These are phyloP conservation scores for Molossus alvarezi DNA, from an alignment of 2,797 vertebrate species.

Conservation along the genomic window DNA sequence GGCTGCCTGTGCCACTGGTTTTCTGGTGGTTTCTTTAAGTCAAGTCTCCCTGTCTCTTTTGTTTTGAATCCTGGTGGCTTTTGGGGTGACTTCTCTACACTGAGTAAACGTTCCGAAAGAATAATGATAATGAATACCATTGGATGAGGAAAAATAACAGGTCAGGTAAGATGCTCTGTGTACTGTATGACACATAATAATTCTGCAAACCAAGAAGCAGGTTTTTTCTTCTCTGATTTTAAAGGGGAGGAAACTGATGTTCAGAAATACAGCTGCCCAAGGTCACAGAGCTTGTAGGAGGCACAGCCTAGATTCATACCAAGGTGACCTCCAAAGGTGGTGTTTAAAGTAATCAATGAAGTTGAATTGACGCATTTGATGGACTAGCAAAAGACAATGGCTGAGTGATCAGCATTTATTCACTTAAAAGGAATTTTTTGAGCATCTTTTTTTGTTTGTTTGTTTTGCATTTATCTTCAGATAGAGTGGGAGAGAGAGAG, in stretches of 20 bases:
- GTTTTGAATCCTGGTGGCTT: neutral
- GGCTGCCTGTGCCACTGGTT: neutral
- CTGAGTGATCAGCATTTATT: neutral
- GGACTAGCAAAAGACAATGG: neutral
- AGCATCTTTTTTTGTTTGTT: neutral
- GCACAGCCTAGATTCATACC: neutral
- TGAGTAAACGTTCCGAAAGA: neutral
- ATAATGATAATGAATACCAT: neutral
- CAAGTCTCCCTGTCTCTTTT: neutral
- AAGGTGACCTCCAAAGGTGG: neutral
- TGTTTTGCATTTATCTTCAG: no score
- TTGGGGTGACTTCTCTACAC: neutral
- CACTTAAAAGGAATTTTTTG: neutral
- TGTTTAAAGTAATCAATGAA: neutral
- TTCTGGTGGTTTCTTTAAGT: neutral
- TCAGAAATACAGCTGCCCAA: neutral
- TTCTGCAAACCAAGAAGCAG: neutral
- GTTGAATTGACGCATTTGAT: neutral
- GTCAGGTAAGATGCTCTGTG: neutral
- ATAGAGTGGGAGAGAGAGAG: no score
- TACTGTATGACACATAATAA: neutral
- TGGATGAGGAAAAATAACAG: neutral
- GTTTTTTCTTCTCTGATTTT: neutral
- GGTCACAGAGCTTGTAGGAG: neutral
- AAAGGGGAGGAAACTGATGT: neutral